phyloP scores from a whole-genome alignment of 2,888 invertebrate genomes.

The Lottia scabra region DNA sequence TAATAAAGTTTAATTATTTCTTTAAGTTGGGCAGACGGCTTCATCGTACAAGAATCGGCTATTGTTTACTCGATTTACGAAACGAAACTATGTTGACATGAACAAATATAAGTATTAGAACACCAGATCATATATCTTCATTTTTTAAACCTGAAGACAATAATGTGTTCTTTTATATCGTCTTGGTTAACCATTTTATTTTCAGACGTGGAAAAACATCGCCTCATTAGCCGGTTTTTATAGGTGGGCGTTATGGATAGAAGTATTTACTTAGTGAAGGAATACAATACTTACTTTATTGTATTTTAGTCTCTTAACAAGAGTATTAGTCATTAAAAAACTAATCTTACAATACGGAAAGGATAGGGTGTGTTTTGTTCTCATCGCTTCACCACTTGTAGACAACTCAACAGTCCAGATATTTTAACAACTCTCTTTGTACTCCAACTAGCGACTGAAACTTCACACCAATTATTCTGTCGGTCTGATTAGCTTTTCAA shows the following conservation, averaged over 20 bases:
- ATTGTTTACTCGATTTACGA: too few species aligned
- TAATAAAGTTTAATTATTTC: too few species aligned
- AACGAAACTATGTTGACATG: too few species aligned
- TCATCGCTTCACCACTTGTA: background rate
- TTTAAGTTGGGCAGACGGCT: too few species aligned
- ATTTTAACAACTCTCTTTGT: background rate
- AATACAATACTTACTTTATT: slow-evolving; percentile 3
- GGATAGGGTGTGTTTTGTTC: background rate
- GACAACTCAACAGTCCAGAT: too few species aligned
- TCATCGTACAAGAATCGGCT: too few species aligned
- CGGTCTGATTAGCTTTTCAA: background rate
- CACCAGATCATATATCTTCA: too few species aligned
- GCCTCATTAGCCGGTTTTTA: background rate
- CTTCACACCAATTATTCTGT: background rate
- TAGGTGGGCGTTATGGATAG: background rate
- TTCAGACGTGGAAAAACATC: too few species aligned
- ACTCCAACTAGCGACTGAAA: background rate
- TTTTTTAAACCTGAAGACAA: too few species aligned
- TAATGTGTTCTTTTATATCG: too few species aligned
- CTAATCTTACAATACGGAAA: background rate
- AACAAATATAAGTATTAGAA: too few species aligned
- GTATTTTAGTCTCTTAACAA: background rate
- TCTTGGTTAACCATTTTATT: too few species aligned
- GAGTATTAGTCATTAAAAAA: background rate
- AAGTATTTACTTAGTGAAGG: background rate